A percentile compares a stretch with the other conserved stretches of the same genome.
Evolutionary conservation across 1,140 invertebrate genomes (phyloP).

Genomic region (Monomorium pharaonis): DNA sequence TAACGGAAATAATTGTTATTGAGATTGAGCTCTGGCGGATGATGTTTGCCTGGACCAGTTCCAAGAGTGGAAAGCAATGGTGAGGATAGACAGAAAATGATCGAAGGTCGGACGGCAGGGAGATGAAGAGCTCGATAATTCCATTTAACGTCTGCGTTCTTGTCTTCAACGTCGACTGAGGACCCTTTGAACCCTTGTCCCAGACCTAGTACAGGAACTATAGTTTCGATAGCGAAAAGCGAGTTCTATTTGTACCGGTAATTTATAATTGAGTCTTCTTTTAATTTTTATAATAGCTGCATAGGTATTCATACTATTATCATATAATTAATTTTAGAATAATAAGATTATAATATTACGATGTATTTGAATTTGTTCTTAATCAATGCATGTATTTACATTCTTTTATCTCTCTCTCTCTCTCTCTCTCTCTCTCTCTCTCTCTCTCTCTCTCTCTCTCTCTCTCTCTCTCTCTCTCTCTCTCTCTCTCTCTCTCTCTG

Average conservation of each 20-base stretch:
- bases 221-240: conserved; percentile 29
- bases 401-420: neutral
- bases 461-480: too few relatives aligned
- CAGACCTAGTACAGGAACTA: conserved; percentile 31
- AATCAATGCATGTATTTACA: neutral
- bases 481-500: too few relatives aligned
- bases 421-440: neutral
- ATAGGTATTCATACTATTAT: conserved; percentile 4
- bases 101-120: conserved; percentile 41
- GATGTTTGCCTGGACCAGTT: conserved; percentile 58
- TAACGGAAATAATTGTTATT: conserved; percentile 82
- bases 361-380: too few relatives aligned
- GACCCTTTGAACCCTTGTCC: conserved; percentile 56
- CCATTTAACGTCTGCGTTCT: conserved; percentile 66
- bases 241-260: conserved; percentile 34
- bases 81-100: conserved; percentile 49
- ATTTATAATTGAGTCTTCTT: conserved; percentile 38
- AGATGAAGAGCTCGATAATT: conserved; percentile 68
- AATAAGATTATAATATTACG: too few relatives aligned
- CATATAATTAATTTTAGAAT: neutral
- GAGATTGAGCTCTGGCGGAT: conserved; percentile 70
- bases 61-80: conserved; percentile 42
- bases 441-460: neutral
- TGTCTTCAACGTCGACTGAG: conserved; percentile 50
- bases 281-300: conserved; percentile 20